Evolutionary conservation across 1,140 invertebrate genomes (phyloP).

Genomic region (Drosophila pseudoananassae): DNA sequence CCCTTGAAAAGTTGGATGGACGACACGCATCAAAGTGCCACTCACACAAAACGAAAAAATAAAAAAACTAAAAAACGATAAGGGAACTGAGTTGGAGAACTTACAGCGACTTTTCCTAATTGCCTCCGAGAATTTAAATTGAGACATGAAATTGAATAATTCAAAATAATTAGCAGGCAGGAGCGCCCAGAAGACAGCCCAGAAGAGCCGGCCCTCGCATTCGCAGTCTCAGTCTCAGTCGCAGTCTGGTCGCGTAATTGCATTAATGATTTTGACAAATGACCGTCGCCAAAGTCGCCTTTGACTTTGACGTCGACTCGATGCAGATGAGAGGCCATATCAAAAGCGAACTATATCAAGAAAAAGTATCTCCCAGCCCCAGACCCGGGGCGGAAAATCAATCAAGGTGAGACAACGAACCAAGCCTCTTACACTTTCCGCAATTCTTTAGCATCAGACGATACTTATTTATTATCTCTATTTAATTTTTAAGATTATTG

Average conservation of each 20-base stretch:
- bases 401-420: conserved; percentile 28
- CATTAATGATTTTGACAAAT: conserved; percentile 83
- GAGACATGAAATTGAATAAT: conserved; percentile 83
- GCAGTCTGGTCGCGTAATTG: conserved; percentile 64
- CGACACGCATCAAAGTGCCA: conserved; percentile 73
- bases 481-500: neutral
- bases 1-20: conserved; percentile 1
- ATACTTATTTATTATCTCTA: neutral
- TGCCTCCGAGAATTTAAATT: conserved; percentile 75
- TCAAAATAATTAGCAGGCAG: conserved; percentile 79
- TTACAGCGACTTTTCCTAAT: conserved; percentile 65
- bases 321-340: conserved; percentile 40
- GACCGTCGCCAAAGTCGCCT: conserved; percentile 64
- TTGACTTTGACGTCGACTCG: conserved; percentile 54
- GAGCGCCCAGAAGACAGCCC: conserved; percentile 9
- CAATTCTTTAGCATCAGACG: neutral
- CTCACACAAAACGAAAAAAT: conserved; percentile 28
- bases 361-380: neutral
- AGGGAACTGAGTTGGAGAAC: conserved; percentile 41
- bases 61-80: conserved; percentile 62
- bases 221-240: conserved; percentile 21
- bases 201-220: conserved; percentile 11
- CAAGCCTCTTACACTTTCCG: neutral
- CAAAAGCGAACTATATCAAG: neutral
- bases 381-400: conserved; percentile 18